Percentiles rank a stretch among this genome's conserved stretches.
These are phyloP conservation scores for Orbicella faveolata DNA, from an alignment of 64 coral and sea anemone species.

Conservation along the genomic window DNA sequence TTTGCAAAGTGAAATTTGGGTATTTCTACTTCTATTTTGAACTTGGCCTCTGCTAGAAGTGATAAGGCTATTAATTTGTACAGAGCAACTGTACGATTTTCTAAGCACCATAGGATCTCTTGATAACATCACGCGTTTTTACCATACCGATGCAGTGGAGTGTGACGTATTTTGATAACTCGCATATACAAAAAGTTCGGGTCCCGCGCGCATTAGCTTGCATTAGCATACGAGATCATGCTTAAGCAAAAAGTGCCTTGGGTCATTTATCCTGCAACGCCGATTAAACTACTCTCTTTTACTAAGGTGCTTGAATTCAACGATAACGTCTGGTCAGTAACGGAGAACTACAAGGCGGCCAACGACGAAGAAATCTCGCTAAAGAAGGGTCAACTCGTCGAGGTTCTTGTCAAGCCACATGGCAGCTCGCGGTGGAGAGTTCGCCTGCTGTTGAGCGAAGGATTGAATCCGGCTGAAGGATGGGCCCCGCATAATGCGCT, in stretches of 20 bases:
- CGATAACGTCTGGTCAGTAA: slow-evolving; percentile 80
- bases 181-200: slow-evolving; percentile 13
- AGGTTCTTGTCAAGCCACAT: slow-evolving; percentile 90
- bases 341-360: slow-evolving; percentile 81
- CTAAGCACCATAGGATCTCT: background rate
- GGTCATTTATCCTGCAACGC: slow-evolving; percentile 65
- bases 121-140: slow-evolving; percentile 16
- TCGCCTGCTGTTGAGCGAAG: slow-evolving; percentile 77
- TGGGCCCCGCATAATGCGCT: slow-evolving; percentile 88
- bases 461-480: slow-evolving; percentile 69
- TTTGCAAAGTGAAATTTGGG: background rate
- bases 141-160: background rate
- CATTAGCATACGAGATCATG: slow-evolving; percentile 35
- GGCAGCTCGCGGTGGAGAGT: slow-evolving; percentile 92
- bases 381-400: slow-evolving; percentile 91
- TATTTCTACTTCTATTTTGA: background rate
- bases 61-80: background rate
- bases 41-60: background rate
- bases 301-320: slow-evolving; percentile 79
- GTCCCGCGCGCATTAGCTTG: background rate
- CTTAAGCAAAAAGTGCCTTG: slow-evolving; percentile 8
- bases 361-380: slow-evolving; percentile 95
- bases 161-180: slow-evolving; percentile 9
- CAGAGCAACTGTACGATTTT: background rate
- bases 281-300: slow-evolving; percentile 83